Evolutionary conservation across 1,140 invertebrate species (phyloP).

Genomic region (Lasioglossum baleicum): DNA sequence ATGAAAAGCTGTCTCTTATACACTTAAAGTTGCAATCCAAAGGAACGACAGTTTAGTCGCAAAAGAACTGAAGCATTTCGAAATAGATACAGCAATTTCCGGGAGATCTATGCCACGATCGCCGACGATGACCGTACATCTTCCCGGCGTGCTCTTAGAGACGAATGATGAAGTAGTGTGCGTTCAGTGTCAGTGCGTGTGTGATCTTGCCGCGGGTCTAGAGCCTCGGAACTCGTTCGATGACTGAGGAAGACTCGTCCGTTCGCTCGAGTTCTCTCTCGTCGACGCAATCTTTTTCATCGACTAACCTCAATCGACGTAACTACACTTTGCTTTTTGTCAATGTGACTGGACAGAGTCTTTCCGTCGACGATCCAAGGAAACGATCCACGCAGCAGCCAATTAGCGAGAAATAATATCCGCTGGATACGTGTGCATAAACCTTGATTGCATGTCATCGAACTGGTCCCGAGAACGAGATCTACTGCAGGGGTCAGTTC

Average conservation of each 20-base stretch:
- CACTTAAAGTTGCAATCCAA: no score
- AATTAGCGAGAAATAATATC: conserved; percentile 19
- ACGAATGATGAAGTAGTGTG: not conserved
- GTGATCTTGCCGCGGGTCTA: conserved; percentile 8
- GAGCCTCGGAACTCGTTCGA: conserved; percentile 31
- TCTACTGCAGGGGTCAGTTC: not conserved
- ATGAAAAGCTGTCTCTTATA: no score
- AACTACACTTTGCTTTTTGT: not conserved
- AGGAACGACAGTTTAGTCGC: no score
- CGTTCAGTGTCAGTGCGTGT: not conserved
- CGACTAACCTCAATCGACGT: no score
- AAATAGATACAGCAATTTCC: no score
- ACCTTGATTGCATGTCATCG: conserved; percentile 11
- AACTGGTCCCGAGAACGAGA: conserved; percentile 40
- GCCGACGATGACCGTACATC: no score
- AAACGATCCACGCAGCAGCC: conserved; percentile 17
- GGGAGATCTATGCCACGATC: no score
- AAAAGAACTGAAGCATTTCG: no score
- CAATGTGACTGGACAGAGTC: not conserved
- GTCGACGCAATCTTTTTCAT: not conserved
- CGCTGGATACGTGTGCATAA: not conserved
- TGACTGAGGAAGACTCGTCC: not conserved
- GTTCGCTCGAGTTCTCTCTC: not conserved
- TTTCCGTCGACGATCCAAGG: no score
- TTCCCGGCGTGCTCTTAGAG: not conserved